Evolutionary conservation across 1,140 invertebrate genomes (phyloP), one percentile per base, ranked within the genome.

Genomic region (Aphidius gifuensis): DNA sequence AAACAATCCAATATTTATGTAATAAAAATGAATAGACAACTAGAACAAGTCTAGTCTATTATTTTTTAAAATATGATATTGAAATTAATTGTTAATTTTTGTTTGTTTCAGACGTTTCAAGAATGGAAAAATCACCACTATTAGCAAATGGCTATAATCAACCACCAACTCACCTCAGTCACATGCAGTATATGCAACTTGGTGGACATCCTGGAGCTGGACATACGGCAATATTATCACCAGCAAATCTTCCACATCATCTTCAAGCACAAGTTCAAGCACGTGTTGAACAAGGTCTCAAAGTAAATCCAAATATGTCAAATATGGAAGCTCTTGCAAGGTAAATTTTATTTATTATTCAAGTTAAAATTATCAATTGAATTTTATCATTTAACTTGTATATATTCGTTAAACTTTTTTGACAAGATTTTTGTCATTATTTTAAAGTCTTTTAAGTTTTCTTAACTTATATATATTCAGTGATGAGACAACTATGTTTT

Each of bases 61-160:
- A 16, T 16, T 16, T 16, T 44, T 44, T 44, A 11, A 44, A 44
- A 9, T 39, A 5, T 5, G 1, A 3, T 16, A 3, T 8, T 11
- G 23, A 58, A 46, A 57, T n/a, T 9, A 11, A 48, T 5, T 23
- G 4, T 32, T 40, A 43, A 49, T 51, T 51, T 60, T 51, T 50
- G 21, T 71, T 68, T 62, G 72, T 86, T 85, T 7, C 84, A 90
- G 90, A 92, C 83, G 90, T 93, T 77, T 88, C 90, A 51, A 84
- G 92, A 64, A 81, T 94, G 85, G 92, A 95, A 77, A 96, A 97
- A 80, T 94, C 92, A 38, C 93, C 93, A 21, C 84, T 95, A 6
- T 82, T 97, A 58, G 91, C 93, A 44, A 97, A 97, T 75, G 94
- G 94, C 44, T 97, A 96, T 84, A 95, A 95, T 82, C 93, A 93